phyloP scores from a whole-genome alignment of 2,797 vertebrate species.

The Anas acuta region DNA sequence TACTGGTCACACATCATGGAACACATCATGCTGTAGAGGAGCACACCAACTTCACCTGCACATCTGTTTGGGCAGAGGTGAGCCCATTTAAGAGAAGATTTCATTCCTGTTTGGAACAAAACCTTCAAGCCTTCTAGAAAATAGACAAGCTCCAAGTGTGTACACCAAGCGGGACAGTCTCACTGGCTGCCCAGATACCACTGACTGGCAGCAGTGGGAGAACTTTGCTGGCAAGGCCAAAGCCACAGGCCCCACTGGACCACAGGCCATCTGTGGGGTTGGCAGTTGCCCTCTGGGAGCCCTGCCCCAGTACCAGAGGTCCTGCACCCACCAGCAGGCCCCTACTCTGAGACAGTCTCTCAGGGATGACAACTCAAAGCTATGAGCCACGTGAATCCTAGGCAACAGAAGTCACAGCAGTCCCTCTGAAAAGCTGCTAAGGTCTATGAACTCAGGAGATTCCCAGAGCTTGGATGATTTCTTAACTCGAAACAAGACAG shows the following conservation, averaged over 20 bases:
- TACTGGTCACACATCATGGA: fast-evolving
- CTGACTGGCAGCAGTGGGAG: background rate
- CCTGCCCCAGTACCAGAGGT: background rate
- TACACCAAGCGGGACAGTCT: background rate
- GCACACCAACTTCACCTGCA: background rate
- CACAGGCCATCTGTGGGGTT: fast-evolving
- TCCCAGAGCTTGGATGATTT: background rate
- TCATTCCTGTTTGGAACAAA: background rate
- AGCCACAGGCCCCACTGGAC: fast-evolving
- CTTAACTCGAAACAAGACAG: background rate
- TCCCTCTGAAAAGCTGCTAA: background rate
- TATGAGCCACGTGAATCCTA: background rate
- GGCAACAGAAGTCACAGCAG: fast-evolving
- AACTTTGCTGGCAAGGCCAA: background rate
- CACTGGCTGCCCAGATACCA: background rate
- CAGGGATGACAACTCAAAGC: background rate
- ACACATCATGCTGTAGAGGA: background rate
- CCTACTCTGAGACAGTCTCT: background rate
- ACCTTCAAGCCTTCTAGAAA: background rate
- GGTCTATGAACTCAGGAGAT: background rate
- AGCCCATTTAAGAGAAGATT: background rate
- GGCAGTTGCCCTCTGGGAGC: background rate
- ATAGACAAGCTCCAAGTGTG: fast-evolving
- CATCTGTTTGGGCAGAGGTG: background rate
- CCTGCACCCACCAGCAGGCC: background rate